Evolutionary conservation across 2,113 vertebrate species (phyloP), one percentile per base, ranked within the genome.

Genomic region (Ophthalmolycus amberensis): DNA sequence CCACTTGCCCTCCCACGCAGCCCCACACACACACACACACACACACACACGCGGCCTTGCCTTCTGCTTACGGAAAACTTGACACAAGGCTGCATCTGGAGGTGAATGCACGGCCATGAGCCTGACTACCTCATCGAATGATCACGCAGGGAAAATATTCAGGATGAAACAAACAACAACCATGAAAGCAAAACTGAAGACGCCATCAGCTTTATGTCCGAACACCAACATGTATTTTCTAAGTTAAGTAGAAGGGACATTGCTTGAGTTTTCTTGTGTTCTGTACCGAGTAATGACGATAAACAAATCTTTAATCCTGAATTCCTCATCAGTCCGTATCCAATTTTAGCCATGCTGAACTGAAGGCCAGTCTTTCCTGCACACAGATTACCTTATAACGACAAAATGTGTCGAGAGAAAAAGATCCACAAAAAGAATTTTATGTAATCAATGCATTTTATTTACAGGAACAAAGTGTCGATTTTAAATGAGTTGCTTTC

Each of bases 1-100:
- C 69, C 37, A 34, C 37, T n/a, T n/a, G 54, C 32, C 74, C 81
- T 52, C 88, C 63, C 80, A 79, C 79, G 32, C 78, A 75, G 16
- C 60, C 79, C 68, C 75, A 27, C 63, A 66, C 16, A 71, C 46
- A 56, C 70, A 18, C 29, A 20, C 37, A 20, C 32, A 27, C 66
- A 27, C 70, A 75, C 34, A 59, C 46, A 76, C 62, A 42, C 79
- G 0, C 75, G 58, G 32, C 65, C 50, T 54, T 63, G 75, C 60
- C 71, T 58, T 66, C 42, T 82, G 74, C 77, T 84, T 52, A 60
- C 62, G 56, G 66, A 90, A 91, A 92, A 95, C 88, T 77, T 38
- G 37, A 90, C 71, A 73, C 83, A 83, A 70, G 69, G 67, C 88
- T 50, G 66, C 84, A 89, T 87, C 73, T 86, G 90, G 80, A 62